Evolutionary conservation across 2,113 vertebrate genomes (phyloP).

Genomic region (Scalopus aquaticus): DNA sequence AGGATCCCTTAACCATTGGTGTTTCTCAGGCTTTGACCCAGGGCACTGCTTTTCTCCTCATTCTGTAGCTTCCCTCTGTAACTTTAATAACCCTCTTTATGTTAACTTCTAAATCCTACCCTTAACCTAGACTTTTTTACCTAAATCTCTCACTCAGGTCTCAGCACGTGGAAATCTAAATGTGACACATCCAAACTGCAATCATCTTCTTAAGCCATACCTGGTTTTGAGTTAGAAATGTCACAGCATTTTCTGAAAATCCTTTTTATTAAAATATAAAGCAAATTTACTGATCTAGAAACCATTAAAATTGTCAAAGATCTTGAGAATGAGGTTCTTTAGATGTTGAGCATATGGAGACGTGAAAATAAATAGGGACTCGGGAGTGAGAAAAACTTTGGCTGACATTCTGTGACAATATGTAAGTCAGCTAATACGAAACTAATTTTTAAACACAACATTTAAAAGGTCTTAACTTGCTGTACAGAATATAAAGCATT

Average conservation of each 20-base stretch:
- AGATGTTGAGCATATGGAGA: background rate
- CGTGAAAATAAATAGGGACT: constrained; percentile 5
- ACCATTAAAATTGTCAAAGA: background rate
- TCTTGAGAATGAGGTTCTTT: background rate
- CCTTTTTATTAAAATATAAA: background rate
- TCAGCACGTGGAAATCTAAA: background rate
- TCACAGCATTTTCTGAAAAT: background rate
- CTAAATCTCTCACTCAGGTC: background rate
- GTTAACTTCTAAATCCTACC: background rate
- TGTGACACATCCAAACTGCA: background rate
- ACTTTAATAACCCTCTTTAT: background rate
- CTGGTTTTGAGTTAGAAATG: background rate
- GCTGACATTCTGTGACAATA: background rate
- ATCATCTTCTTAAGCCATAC: background rate
- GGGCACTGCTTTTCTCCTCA: background rate
- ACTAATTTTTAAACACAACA: background rate
- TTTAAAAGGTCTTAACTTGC: background rate
- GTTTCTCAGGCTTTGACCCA: background rate
- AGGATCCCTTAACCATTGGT: background rate
- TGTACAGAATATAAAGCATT: background rate
- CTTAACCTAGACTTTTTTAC: background rate
- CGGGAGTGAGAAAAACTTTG: background rate
- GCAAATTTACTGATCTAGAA: constrained; percentile 19
- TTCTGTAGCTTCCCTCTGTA: background rate
- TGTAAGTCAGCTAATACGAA: background rate